Conservation (phyloP, 2,888 invertebrate genomes). For the Drosophila seclusa region DNA sequence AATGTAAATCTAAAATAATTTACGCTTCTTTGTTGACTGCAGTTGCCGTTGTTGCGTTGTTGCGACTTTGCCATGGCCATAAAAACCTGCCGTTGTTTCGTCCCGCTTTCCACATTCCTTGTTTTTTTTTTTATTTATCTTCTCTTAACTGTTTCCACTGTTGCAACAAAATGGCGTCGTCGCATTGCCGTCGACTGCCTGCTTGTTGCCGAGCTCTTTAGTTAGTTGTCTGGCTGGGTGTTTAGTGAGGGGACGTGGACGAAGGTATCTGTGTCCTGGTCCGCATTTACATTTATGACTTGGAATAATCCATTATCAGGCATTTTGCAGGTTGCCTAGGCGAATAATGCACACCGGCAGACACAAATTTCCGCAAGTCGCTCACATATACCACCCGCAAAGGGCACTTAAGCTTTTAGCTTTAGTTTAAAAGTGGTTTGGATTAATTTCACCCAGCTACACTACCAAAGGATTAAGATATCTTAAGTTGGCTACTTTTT, state of each 20-base stretch:
- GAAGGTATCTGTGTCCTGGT: slow-evolving; percentile 48
- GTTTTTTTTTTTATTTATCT: slow-evolving; percentile 28
- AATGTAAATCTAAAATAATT: slow-evolving; percentile 83
- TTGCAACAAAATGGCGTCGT: slow-evolving; percentile 75
- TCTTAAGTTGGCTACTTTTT: slow-evolving; percentile 19
- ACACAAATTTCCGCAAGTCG: slow-evolving; percentile 6
- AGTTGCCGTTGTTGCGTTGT: slow-evolving; percentile 50
- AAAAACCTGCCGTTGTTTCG: slow-evolving; percentile 53
- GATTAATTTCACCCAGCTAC: slow-evolving; percentile 59
- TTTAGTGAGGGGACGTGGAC: slow-evolving; percentile 7
- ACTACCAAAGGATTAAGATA: slow-evolving; percentile 48
- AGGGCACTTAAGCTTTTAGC: slow-evolving; percentile 62
- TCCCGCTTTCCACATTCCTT: slow-evolving; percentile 31
- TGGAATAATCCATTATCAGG: slow-evolving; percentile 79
- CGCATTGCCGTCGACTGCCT: slow-evolving; percentile 38
- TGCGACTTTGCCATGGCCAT: slow-evolving; percentile 46
- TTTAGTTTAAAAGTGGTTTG: slow-evolving; percentile 71
- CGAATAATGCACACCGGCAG: slow-evolving; percentile 64
- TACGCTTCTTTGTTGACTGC: slow-evolving; percentile 82
- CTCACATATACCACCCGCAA: slow-evolving; percentile 7
- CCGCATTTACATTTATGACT: slow-evolving; percentile 79
- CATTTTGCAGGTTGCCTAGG: slow-evolving; percentile 79
- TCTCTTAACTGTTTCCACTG: slow-evolving; percentile 66
- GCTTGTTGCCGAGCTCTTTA: slow-evolving; percentile 34
- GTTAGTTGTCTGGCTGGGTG: slow-evolving; percentile 35